These are phyloP conservation scores for Eleginops maclovinus DNA, from an alignment of 2,113 vertebrate genomes.

Conservation along the genomic window DNA sequence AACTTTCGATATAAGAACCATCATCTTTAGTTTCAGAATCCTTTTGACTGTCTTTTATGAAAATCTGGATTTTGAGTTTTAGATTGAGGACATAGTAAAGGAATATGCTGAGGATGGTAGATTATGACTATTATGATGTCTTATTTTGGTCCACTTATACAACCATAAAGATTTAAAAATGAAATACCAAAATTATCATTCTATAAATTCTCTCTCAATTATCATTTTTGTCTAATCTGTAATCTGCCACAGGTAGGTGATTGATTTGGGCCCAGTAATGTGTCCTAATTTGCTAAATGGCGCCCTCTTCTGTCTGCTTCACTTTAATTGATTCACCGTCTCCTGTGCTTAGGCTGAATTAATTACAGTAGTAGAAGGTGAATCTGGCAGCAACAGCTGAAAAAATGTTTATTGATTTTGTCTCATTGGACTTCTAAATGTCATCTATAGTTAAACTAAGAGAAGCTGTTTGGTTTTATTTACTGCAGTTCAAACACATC, in stretches of 20 bases:
- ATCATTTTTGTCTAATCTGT: neutral
- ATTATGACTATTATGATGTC: neutral
- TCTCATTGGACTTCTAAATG: constrained; percentile 45
- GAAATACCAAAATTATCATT: neutral
- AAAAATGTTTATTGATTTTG: constrained; percentile 31
- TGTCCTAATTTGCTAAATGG: constrained; percentile 3
- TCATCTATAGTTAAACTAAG: constrained; percentile 47
- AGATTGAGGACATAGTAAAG: too few relatives aligned
- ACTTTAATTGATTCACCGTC: constrained; percentile 1
- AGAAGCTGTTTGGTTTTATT: constrained; percentile 16
- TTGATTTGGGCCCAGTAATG: neutral
- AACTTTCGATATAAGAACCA: neutral
- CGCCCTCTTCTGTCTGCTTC: constrained; percentile 58
- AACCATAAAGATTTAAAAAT: neutral
- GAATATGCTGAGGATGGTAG: neutral
- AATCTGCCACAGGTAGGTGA: neutral
- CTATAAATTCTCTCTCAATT: neutral
- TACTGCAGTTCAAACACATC: neutral
- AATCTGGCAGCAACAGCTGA: neutral
- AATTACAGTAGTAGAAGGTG: constrained; percentile 1
- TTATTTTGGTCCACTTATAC: neutral
- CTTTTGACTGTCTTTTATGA: neutral
- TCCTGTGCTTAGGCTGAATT: neutral
- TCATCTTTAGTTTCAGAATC: neutral
- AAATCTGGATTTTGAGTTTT: neutral